Evolutionary conservation across 2,888 invertebrate species (phyloP), one percentile per base, ranked within the genome.

Genomic region (Drosophila subsilvestris): DNA sequence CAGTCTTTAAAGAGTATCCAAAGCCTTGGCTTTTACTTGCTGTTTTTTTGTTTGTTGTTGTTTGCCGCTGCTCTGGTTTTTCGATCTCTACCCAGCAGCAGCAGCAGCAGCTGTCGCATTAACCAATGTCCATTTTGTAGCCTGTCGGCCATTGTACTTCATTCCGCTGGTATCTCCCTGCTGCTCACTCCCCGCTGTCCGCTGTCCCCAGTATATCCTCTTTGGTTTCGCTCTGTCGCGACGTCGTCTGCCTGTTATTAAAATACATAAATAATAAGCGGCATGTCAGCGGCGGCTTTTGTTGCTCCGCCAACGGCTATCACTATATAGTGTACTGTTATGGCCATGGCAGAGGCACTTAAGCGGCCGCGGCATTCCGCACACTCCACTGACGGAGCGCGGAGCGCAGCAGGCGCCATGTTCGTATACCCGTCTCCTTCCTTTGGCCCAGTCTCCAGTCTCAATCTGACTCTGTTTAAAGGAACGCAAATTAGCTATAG

Each of bases 271-370:
- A 86, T 86, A 89, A 86, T 86, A 86, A 86, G 88, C 88, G 89
- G 88, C 75, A 89, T 89, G 89, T 89, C 85, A 86, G 88, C 86
- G 75, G 86, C 89, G 86, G 89, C 89, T 86, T 88, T 86, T 89
- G 88, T 77, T 86, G 73, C 72, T 72, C 44, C 27, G 50, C 59
- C 69, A 54, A 67, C 75, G 61, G 63, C 74, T 61, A 69, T 71
- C 58, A 70, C 73, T 63, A 56, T 71, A 59, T 69, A 70, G 80
- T 86, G 77, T 75, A 88, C 76, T 80, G 87, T 86, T 88, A 88
- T 88, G 85, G 84, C 78, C 75, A 73, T 75, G 83, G 74, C 87
- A 71, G 75, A 75, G 89, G 89, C 89, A 83, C 89, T 83, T 83
- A 86, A 88, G 86, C 88, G 81, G 88, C 88, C 88, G 86, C 37